Base-by-base conservation (phyloP, 1,140 invertebrate genomes). In the Caenorhabditis latens region DNA sequence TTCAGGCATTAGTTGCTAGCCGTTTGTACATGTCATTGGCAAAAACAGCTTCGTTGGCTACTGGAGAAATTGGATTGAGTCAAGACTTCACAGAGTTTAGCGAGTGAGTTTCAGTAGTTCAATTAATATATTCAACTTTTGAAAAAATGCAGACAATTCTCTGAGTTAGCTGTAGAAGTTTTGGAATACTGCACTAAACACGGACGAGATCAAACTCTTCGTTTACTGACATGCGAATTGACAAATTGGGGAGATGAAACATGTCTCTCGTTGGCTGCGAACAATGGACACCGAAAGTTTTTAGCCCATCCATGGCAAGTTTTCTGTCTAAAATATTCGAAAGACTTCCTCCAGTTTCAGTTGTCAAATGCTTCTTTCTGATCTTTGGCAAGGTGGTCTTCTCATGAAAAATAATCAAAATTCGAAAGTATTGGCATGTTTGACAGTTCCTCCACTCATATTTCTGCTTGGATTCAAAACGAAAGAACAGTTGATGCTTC, bases 191-290 rank as follows among this genome's bases (percentile, higher is more conserved):
- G 96, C 92, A 98, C 98, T 93, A 95, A 96, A 24, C 96, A 97
- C 94, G 96, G 98, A 92, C 96, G 97, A 88, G 96, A 98, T 93
- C 95, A 97, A 93, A 96, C 97, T 0, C 96, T 98, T 91, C 96
- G 98, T 91, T 92, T 99, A 42, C 93, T 99, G 9, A 99, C 97
- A 0, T 98, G 97, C 89, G 97, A 98, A 93, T 94, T 98, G n/a
- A 96, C 97, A 93, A 97, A 97, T 93, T 99, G 97, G 96, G 97
- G 96, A 7, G 96, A 97, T 82, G 97, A 98, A 93, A 99, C 97
- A 6, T 99, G 97, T 93, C 94, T 99, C 4, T 96, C 96, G 83
- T 94, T 99, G 40, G 97, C 97, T 0, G 97, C 98, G 0, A 95
- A 96, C 0, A 97, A 97, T 21, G 97, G 97, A 93, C 96, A 98